phyloP scores from a whole-genome alignment of 2,113 vertebrate species.

The Cranoglanis bouderius region DNA sequence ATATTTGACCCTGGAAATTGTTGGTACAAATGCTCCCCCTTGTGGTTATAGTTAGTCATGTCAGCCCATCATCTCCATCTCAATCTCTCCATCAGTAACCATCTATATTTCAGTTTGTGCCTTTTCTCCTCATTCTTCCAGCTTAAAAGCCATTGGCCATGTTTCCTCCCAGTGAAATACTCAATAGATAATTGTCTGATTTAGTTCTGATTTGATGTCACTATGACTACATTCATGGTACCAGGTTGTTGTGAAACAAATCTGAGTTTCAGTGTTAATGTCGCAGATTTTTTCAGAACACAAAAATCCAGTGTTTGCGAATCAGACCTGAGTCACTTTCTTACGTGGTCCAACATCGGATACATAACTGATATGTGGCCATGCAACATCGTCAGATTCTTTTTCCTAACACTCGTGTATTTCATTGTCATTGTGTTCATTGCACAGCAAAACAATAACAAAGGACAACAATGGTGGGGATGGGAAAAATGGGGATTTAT shows the following conservation, averaged over 20 bases:
- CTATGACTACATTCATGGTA: not conserved
- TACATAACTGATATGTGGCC: not conserved
- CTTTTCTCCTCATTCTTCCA: not conserved
- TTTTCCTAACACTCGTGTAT: not conserved
- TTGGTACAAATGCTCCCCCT: slow-evolving; percentile 27
- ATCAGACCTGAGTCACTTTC: not conserved
- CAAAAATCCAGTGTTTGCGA: not conserved
- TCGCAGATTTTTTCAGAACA: not conserved
- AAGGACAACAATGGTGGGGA: not conserved
- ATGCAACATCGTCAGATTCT: not conserved
- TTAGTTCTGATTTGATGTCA: not conserved
- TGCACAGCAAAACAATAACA: not conserved
- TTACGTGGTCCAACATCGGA: not conserved
- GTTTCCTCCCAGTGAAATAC: not conserved
- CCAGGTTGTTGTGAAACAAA: not conserved
- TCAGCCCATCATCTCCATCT: not conserved
- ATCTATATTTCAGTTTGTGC: not conserved
- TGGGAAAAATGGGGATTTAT: not conserved
- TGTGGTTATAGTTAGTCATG: slow-evolving; percentile 15
- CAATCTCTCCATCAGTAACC: too few species aligned
- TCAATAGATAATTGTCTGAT: not conserved
- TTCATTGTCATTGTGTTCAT: not conserved
- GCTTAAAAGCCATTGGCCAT: not conserved
- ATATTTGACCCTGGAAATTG: not conserved
- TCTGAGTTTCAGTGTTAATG: not conserved